Percentiles rank a stretch among this genome's conserved stretches.
These are phyloP conservation scores for Apamea anceps DNA, from an alignment of 2,888 invertebrate genomes.

Conservation along the genomic window DNA sequence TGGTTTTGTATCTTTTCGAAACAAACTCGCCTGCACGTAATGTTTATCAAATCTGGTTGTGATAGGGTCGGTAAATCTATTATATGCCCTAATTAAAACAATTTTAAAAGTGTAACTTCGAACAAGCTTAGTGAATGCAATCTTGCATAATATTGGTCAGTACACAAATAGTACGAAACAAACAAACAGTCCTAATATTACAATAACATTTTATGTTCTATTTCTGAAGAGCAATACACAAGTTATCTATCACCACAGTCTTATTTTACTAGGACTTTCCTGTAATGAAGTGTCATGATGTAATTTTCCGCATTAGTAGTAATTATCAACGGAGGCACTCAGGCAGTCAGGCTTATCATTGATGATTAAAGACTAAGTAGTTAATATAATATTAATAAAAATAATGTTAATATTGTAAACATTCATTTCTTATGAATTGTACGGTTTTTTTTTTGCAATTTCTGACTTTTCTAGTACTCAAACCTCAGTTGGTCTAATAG, in stretches of 20 bases:
- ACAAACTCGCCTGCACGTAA: not conserved
- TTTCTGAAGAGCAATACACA: not conserved
- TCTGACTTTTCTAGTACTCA: no score
- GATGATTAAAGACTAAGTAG: not conserved
- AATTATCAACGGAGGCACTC: not conserved
- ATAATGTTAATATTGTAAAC: no score
- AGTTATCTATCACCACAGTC: not conserved
- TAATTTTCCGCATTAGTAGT: not conserved
- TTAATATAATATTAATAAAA: not conserved
- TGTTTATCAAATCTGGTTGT: not conserved
- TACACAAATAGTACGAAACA: not conserved
- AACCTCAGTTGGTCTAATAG: no score
- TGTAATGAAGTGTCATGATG: not conserved
- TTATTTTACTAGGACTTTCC: no score
- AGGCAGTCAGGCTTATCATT: not conserved
- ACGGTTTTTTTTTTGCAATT: no score
- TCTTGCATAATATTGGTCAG: not conserved
- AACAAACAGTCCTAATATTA: not conserved
- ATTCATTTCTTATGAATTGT: no score
- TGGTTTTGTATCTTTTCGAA: constrained; percentile 11
- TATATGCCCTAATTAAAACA: not conserved
- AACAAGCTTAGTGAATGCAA: not conserved
- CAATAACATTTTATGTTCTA: not conserved
- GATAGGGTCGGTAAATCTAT: not conserved
- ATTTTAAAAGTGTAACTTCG: not conserved